Evolutionary conservation across 2,797 vertebrate species (phyloP).

Genomic region (Loriculus beryllinus): DNA sequence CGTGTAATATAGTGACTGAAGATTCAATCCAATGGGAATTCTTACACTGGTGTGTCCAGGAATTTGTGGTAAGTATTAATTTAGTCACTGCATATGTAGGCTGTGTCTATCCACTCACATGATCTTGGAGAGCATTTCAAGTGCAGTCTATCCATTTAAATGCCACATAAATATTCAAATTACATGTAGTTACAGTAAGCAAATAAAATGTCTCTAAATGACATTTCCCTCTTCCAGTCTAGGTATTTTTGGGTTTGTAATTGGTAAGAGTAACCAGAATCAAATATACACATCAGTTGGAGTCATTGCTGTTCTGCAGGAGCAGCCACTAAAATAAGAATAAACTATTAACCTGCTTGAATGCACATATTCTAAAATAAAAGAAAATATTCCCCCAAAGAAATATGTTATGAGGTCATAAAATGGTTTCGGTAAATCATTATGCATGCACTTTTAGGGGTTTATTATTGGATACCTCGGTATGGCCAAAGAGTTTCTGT

Average conservation of each 20-base stretch:
- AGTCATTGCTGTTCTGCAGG: background rate
- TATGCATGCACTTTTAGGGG: background rate
- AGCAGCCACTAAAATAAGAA: background rate
- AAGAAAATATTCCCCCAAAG: background rate
- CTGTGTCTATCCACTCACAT: background rate
- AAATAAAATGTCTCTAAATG: background rate
- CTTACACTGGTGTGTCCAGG: background rate
- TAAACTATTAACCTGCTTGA: background rate
- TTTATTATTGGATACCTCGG: rapidly evolving
- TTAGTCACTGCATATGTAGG: background rate
- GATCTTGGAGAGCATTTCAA: background rate
- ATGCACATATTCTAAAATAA: background rate
- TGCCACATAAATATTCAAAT: background rate
- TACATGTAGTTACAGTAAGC: background rate
- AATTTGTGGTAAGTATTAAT: background rate
- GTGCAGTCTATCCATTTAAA: background rate
- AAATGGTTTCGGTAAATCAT: background rate
- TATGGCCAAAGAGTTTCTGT: background rate
- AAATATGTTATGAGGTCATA: background rate
- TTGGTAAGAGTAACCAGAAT: background rate
- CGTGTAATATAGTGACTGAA: background rate
- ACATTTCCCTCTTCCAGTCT: background rate
- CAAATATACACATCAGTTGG: background rate
- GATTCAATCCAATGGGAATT: background rate
- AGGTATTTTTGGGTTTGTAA: background rate